Evolutionary conservation across 2,888 invertebrate species (phyloP).

Genomic region (Lordiphosa fenestrarum): DNA sequence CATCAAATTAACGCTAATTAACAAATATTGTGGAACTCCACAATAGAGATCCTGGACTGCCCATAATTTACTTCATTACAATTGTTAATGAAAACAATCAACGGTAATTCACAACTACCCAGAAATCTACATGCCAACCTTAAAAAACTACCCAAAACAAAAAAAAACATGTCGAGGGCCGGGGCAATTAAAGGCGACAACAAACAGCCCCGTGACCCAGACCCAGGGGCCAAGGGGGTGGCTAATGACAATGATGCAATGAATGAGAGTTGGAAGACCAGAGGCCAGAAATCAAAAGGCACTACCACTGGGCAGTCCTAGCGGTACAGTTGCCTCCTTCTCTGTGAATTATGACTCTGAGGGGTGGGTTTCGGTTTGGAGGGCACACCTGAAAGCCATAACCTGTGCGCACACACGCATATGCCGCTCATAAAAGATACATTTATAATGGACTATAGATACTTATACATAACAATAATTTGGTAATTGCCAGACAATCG

Average conservation of each 20-base stretch:
- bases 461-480: slow-evolving; percentile 71
- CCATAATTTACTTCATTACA: slow-evolving; percentile 68
- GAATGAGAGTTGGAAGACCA: slow-evolving; percentile 15
- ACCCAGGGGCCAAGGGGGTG: slow-evolving; percentile 43
- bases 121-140: slow-evolving; percentile 52
- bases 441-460: slow-evolving; percentile 60
- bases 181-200: slow-evolving; percentile 70
- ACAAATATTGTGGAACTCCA: slow-evolving; percentile 41
- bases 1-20: slow-evolving; percentile 68
- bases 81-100: slow-evolving; percentile 70
- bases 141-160: slow-evolving; percentile 39
- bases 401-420: slow-evolving; percentile 68
- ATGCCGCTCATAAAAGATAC: slow-evolving; percentile 55
- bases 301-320: slow-evolving; percentile 44
- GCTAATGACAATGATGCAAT: slow-evolving; percentile 64
- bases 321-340: slow-evolving; percentile 64
- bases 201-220: slow-evolving; percentile 57
- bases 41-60: slow-evolving; percentile 39
- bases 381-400: slow-evolving; percentile 66
- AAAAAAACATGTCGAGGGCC: slow-evolving; percentile 27
- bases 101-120: slow-evolving; percentile 49
- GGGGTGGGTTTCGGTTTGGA: slow-evolving; percentile 40
- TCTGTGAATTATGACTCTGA: slow-evolving; percentile 51
- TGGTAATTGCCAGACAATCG: slow-evolving; percentile 73
- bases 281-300: slow-evolving; percentile 66